These are phyloP conservation scores for Sapayoa aenigma DNA, from an alignment of 2,113 vertebrate species.

Conservation along the genomic window DNA sequence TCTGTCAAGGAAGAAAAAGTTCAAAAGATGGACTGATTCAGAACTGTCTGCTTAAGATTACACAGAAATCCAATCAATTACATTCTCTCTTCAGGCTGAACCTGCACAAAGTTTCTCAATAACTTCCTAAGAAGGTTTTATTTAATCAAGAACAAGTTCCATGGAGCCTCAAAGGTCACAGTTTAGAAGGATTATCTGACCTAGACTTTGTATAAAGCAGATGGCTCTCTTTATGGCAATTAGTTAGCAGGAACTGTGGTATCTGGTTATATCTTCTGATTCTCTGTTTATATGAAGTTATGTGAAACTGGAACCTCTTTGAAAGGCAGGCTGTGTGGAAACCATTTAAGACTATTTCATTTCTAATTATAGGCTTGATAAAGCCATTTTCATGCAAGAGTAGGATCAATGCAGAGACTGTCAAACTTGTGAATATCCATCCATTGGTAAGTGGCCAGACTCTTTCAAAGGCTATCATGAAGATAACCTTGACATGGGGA, in stretches of 20 bases:
- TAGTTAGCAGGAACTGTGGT: slow-evolving; percentile 74
- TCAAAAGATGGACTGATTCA: background rate
- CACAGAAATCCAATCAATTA: slow-evolving; percentile 39
- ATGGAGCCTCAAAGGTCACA: slow-evolving; percentile 65
- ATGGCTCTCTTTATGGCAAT: slow-evolving; percentile 74
- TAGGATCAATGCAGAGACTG: slow-evolving; percentile 41
- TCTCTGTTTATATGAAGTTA: slow-evolving; percentile 72
- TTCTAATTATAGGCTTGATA: slow-evolving; percentile 75
- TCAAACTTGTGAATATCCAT: slow-evolving; percentile 54
- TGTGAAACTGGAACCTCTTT: slow-evolving; percentile 73
- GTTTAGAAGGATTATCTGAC: slow-evolving; percentile 67
- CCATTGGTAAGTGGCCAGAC: slow-evolving; percentile 34
- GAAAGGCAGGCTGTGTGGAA: slow-evolving; percentile 71
- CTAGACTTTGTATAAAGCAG: slow-evolving; percentile 70
- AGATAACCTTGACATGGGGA: slow-evolving; percentile 64
- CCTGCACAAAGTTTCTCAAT: slow-evolving; percentile 20
- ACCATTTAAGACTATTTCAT: slow-evolving; percentile 74
- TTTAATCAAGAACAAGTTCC: slow-evolving; percentile 62
- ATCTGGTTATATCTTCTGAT: slow-evolving; percentile 72
- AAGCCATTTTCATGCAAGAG: slow-evolving; percentile 67
- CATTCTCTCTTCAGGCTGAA: slow-evolving; percentile 44
- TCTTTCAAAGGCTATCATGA: slow-evolving; percentile 58
- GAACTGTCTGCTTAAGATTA: slow-evolving; percentile 31
- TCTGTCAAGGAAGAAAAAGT: background rate
- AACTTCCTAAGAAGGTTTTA: slow-evolving; percentile 59